Evolutionary conservation across 2,113 vertebrate species (phyloP).

Genomic region (Prolemur simus): DNA sequence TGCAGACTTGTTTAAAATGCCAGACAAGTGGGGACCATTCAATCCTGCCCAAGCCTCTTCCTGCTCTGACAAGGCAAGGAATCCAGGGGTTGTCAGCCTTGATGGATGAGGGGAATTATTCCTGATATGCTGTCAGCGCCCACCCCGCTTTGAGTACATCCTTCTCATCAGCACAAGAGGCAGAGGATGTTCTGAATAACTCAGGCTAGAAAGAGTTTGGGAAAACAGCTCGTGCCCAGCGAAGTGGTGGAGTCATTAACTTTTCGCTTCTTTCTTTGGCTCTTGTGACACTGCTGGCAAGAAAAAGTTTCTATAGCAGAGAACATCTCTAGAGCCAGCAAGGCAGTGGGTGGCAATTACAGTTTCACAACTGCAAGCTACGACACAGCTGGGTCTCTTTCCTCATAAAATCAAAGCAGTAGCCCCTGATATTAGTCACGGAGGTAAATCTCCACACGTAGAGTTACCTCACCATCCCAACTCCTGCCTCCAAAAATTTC

Average conservation of each 20-base stretch:
- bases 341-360: not conserved
- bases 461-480: not conserved
- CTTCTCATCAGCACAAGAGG: not conserved
- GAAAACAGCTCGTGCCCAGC: not conserved
- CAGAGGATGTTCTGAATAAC: not conserved
- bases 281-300: not conserved
- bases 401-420: not conserved
- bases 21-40: conserved; percentile 35
- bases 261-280: not conserved
- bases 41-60: conserved; percentile 25
- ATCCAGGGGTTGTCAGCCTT: conserved; percentile 30
- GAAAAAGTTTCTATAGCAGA: not conserved
- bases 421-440: not conserved
- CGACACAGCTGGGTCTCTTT: not conserved
- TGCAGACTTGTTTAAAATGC: conserved; percentile 61
- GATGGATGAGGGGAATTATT: conserved; percentile 58
- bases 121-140: not conserved
- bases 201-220: not conserved
- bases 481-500: not conserved
- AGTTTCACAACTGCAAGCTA: not conserved
- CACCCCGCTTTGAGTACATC: not conserved
- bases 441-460: accelerated
- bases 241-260: not conserved
- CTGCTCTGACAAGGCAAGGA: conserved; percentile 39
- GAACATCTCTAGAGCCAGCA: not conserved